Percentiles rank a stretch among this genome's conserved stretches.
phyloP scores from a whole-genome alignment of 2,113 vertebrate genomes.

The Cynocephalus volans region DNA sequence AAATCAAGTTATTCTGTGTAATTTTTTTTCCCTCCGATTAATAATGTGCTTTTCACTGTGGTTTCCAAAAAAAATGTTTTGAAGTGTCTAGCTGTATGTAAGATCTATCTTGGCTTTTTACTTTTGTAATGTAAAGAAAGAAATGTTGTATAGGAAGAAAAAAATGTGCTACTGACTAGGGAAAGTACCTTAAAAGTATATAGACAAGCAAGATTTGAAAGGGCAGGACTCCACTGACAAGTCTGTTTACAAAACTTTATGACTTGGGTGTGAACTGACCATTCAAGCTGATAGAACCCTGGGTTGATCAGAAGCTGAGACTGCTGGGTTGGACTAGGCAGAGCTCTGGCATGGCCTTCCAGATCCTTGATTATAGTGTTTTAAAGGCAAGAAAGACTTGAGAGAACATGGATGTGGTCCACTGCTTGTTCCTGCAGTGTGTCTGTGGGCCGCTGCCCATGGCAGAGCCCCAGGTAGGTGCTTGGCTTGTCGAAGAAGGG shows the following conservation, averaged over 20 bases:
- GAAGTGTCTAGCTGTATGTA: neutral
- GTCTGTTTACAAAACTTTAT: slow-evolving; percentile 84
- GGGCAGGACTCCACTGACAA: neutral
- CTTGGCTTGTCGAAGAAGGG: neutral
- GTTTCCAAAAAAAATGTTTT: neutral
- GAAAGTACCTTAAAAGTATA: neutral
- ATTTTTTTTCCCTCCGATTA: neutral
- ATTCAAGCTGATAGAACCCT: neutral
- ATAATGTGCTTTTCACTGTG: neutral
- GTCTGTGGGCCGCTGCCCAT: slow-evolving; percentile 88
- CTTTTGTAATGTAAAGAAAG: neutral
- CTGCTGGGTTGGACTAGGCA: neutral
- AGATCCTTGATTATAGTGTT: neutral
- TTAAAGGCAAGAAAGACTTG: neutral
- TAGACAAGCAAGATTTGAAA: slow-evolving; percentile 65
- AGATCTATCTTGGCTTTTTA: neutral
- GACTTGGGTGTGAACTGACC: slow-evolving; percentile 82
- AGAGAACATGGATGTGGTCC: slow-evolving; percentile 82
- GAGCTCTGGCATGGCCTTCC: neutral
- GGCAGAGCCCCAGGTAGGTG: slow-evolving; percentile 90
- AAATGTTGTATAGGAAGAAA: neutral
- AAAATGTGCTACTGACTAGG: neutral
- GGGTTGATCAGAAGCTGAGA: neutral
- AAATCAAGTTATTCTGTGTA: neutral
- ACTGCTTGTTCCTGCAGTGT: slow-evolving; percentile 93